Evolutionary conservation across 1,140 invertebrate genomes (phyloP), one percentile per base, ranked within the genome.

Genomic region (Heterodera schachtii): DNA sequence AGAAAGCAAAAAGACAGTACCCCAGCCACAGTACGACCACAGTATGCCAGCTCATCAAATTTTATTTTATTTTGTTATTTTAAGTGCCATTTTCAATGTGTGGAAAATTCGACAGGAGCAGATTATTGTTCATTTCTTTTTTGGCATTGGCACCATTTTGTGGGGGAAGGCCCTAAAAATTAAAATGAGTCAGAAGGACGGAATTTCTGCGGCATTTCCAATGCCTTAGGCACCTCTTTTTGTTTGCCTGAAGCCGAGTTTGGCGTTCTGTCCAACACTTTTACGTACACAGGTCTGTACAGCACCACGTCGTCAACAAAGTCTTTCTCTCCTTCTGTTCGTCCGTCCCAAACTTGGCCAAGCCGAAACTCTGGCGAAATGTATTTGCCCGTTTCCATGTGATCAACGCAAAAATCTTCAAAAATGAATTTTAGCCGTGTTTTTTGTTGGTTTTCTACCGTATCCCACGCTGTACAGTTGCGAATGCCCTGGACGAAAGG

Each of bases 351-450:
- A 4, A 95, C 94, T 90, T 95, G 93, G 3, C 94, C 94, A 9
- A 94, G 88, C 57, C 94, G 92, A 89, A 95, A 95, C 90, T 95
- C 94, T 0, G 94, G 94, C 31, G 94, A 94, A 49, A 94, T 93
- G 90, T 95, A 95, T 88, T 93, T 93, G 0, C 94, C 94, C 21
- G 94, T 94, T 90, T 94, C 94, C 0, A 94, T 94, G 84, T 94
- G 93, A 78, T 89, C 76, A 13, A 83, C 81, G 77, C 87, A 89
- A 47, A 87, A 88, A 60, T 90, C 85, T 87, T 44, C 57, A 69
- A 84, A 64, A 57, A 57, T 73, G 0, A 16, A 21, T 16, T 46
- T 44, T 47, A 82, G n/a, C 43, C 70, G 64, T 13, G 13, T 73
- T 21, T 41, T 19, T 52, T n/a, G 43, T 6, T 44, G 41, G 19